Percentiles rank a stretch among this genome's conserved stretches.
These are phyloP conservation scores for Cardiocondyla obscurior DNA, from an alignment of 1,140 invertebrate genomes.

Conservation along the genomic window DNA sequence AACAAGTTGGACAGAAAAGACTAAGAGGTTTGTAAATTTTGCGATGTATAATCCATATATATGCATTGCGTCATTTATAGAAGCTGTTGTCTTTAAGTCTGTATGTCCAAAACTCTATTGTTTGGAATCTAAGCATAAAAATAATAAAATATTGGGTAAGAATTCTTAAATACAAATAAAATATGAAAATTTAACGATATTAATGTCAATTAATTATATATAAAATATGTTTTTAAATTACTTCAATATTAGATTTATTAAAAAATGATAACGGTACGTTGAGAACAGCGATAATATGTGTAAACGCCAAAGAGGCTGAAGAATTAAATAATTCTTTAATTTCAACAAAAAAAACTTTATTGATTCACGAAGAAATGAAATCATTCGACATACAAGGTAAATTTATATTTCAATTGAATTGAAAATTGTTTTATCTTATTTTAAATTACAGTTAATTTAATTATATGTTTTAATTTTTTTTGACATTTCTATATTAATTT, in stretches of 20 bases:
- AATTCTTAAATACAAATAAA: neutral
- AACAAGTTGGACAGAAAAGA: constrained; percentile 71
- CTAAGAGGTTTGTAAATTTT: constrained; percentile 69
- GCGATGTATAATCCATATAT: constrained; percentile 75
- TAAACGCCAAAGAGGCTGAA: constrained; percentile 70
- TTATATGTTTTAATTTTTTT: neutral
- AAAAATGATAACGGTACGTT: constrained; percentile 39
- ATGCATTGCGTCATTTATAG: constrained; percentile 80
- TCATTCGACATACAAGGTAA: constrained; percentile 66
- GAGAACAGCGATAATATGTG: constrained; percentile 78
- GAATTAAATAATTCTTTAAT: constrained; percentile 71
- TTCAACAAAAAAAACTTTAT: constrained; percentile 62
- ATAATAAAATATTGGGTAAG: constrained; percentile 70
- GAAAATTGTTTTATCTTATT: neutral
- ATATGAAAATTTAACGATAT: neutral
- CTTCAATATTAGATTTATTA: constrained; percentile 67
- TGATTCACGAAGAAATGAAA: constrained; percentile 73
- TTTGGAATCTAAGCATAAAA: constrained; percentile 65
- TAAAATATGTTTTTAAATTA: neutral
- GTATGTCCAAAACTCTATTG: constrained; percentile 67
- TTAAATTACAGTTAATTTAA: neutral
- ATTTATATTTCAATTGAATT: constrained; percentile 1
- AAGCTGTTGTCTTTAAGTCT: constrained; percentile 77
- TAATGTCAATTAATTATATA: neutral
- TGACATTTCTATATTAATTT: constrained; percentile 21